Evolutionary conservation across 2,888 invertebrate species (phyloP), one percentile per base, ranked within the genome.

Genomic region (Papilio gigon): DNA sequence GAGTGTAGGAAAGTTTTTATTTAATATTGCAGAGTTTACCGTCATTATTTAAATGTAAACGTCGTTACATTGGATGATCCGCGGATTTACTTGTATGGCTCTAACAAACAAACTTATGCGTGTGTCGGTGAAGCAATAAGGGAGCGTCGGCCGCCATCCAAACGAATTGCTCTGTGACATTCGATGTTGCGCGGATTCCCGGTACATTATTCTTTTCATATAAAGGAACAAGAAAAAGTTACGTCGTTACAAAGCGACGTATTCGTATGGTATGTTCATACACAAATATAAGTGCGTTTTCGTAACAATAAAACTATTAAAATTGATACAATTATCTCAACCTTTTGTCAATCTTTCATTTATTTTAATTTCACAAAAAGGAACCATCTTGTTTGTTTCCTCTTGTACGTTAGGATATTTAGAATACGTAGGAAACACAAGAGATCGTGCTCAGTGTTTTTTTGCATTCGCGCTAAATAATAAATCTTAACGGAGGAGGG

Each of bases 131-230:
- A 37, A 22, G 44, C 66, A 66, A 66, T 66, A 65, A 58, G 47
- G 42, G 42, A 20, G 33, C 58, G 22, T n/a, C 47, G 33, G 35
- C 35, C 59, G 65, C 65, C 47, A 66, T 66, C 60, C 66, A 59
- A 66, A 66, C 9, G 47, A 66, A 66, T 66, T 66, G 59, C 44
- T 44, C 17, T 47, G 59, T 66, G 59, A 66, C 60, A 66, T 66
- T 66, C 44, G 65, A 66, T 47, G 44, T 33, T 22, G 22, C 35
- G 63, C 53, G 63, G 53, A 53, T 30, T 30, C 40, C 12, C 42
- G 61, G 17, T 30, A 61, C 17, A 30, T 61, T 61, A 44, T 61
- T 53, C 27, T n/a, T 30, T 30, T 53, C 30, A 53, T 53, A 30
- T 17, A 53, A 27, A 27, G 50, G 17, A 53, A 53, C 1, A 11